Evolutionary conservation across 2,113 vertebrate species (phyloP).

Genomic region (Deroptyus accipitrinus): DNA sequence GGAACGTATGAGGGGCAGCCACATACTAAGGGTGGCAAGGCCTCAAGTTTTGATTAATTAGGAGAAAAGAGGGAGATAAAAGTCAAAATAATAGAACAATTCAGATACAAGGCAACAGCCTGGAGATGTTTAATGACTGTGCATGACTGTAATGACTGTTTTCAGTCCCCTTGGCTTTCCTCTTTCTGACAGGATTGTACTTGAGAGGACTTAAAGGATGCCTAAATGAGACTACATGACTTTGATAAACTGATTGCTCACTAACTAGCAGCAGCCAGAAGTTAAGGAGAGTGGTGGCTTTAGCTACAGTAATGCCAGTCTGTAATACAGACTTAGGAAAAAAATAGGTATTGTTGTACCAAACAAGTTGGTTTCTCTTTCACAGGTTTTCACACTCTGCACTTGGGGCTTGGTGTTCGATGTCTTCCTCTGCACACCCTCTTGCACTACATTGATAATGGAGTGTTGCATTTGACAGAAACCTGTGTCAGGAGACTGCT

Average conservation of each 20-base stretch:
- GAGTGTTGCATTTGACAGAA: conserved; percentile 84
- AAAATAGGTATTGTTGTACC: neutral
- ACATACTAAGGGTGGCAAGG: neutral
- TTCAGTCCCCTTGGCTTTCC: neutral
- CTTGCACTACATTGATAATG: conserved; percentile 87
- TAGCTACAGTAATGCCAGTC: neutral
- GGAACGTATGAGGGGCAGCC: neutral
- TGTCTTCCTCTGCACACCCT: conserved; percentile 88
- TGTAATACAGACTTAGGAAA: neutral
- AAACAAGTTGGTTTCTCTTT: neutral
- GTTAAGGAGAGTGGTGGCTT: neutral
- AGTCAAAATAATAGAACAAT: neutral
- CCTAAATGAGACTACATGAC: neutral
- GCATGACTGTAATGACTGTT: neutral
- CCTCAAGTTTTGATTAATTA: neutral
- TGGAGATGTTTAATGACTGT: neutral
- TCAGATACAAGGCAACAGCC: neutral
- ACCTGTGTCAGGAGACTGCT: conserved; percentile 81
- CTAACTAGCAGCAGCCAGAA: neutral
- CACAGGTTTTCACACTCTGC: conserved; percentile 88
- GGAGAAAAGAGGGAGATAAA: neutral
- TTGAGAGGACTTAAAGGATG: neutral
- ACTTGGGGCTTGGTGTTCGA: conserved; percentile 80
- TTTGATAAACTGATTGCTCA: neutral
- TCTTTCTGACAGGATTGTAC: neutral